Evolutionary conservation across 2,797 vertebrate genomes (phyloP).

Genomic region (Phyllotis vaccarum): DNA sequence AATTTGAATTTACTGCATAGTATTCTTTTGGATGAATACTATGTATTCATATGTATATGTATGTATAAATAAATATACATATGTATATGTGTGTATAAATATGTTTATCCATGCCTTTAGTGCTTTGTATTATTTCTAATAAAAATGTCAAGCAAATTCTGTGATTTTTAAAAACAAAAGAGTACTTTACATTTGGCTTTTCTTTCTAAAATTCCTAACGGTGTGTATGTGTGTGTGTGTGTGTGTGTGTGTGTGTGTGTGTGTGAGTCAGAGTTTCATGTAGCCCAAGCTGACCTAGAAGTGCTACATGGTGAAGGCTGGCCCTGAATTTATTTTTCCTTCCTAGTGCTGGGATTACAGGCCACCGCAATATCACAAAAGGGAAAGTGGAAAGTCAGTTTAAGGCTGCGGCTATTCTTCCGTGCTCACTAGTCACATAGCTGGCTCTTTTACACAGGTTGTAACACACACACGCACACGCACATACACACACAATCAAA

Average conservation of each 20-base stretch:
- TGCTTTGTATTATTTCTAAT: constrained; percentile 47
- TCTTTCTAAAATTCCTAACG: constrained; percentile 28
- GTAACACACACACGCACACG: background rate
- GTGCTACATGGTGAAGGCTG: background rate
- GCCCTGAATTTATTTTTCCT: background rate
- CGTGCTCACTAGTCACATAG: background rate
- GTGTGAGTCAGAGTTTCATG: background rate
- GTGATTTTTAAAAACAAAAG: constrained; percentile 4
- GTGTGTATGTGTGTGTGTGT: background rate
- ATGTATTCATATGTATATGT: no score
- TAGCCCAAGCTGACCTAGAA: background rate
- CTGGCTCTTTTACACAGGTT: background rate
- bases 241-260: background rate
- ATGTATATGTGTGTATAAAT: no score
- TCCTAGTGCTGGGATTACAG: background rate
- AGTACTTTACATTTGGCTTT: constrained; percentile 28
- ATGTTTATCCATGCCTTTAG: constrained; percentile 40
- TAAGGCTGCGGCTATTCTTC: background rate
- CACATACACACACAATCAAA: background rate
- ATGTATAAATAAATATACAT: no score
- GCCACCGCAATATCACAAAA: background rate
- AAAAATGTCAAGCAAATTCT: constrained; percentile 39
- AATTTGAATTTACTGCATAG: constrained; percentile 19
- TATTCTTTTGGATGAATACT: background rate
- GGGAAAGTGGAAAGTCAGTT: constrained; percentile 1